Conservation (phyloP, 2,888 invertebrate species). For the Caenorhabditis sulstoni region DNA sequence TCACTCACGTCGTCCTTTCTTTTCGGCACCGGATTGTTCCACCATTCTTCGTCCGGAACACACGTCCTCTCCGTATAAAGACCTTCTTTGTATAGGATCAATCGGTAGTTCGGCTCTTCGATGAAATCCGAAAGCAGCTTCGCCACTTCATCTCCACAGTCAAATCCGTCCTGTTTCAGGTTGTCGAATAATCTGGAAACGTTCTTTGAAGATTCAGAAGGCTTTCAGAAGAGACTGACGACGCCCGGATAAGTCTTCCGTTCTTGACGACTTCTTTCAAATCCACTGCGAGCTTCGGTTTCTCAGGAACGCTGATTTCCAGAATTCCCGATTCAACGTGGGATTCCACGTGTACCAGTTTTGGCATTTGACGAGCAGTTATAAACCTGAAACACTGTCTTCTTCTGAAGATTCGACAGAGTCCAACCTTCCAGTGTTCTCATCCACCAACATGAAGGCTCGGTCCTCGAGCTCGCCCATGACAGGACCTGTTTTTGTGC, state of each 20-base stretch:
- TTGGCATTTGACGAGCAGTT: constrained; percentile 64
- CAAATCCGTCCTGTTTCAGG: constrained; percentile 62
- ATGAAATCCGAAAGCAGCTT: constrained; percentile 55
- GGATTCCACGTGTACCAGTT: constrained; percentile 50
- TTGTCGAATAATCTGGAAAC: constrained; percentile 62
- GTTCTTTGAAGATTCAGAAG: neutral
- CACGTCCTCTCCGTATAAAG: constrained; percentile 61
- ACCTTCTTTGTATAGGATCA: constrained; percentile 48
- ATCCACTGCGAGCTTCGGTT: constrained; percentile 21
- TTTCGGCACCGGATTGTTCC: constrained; percentile 67
- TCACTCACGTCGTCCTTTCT: constrained; percentile 61
- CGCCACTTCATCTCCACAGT: constrained; percentile 65
- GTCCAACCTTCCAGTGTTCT: constrained; percentile 57
- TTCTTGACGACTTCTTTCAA: constrained; percentile 50
- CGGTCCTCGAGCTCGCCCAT: constrained; percentile 61
- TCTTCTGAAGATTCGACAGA: no score
- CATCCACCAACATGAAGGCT: constrained; percentile 59
- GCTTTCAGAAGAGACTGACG: constrained; percentile 44
- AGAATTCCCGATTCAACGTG: constrained; percentile 13
- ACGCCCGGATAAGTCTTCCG: constrained; percentile 49
- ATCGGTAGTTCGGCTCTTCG: constrained; percentile 57
- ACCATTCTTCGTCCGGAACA: constrained; percentile 55
- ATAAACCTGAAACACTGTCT: no score
- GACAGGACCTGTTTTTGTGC: constrained; percentile 51
- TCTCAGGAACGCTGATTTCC: constrained; percentile 29